A percentile compares a stretch with the other conserved stretches of the same genome.
These are phyloP conservation scores for Jacana jacana DNA, from an alignment of 2,113 vertebrate genomes.

Conservation along the genomic window DNA sequence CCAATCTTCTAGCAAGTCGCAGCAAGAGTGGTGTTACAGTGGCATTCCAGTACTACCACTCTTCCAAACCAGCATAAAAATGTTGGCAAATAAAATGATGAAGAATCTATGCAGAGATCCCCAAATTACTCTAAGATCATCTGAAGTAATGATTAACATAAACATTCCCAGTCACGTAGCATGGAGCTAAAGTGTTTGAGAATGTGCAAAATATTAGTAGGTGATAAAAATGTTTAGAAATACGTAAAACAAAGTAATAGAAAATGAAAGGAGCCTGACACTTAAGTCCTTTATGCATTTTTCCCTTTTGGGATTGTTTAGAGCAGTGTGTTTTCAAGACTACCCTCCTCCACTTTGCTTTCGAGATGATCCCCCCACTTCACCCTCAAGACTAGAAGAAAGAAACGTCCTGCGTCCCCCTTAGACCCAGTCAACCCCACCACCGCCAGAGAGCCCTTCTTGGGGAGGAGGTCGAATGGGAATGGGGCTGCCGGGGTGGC, in stretches of 20 bases:
- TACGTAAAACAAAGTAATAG: neutral
- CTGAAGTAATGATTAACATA: neutral
- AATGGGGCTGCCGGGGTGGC: fast-evolving
- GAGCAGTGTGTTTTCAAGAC: neutral
- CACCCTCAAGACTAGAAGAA: neutral
- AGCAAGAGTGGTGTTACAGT: neutral
- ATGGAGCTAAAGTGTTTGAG: neutral
- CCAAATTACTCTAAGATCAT: neutral
- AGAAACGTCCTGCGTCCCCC: neutral
- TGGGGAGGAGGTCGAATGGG: too few species aligned
- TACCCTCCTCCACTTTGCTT: neutral
- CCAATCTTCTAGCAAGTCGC: neutral
- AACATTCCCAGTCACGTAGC: fast-evolving
- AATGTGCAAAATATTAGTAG: neutral
- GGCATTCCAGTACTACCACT: neutral
- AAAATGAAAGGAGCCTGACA: neutral
- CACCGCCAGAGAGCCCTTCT: neutral
- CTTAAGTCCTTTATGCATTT: neutral
- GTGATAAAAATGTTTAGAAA: neutral
- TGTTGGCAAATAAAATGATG: neutral
- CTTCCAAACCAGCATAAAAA: neutral
- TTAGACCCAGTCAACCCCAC: too few species aligned
- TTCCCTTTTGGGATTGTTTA: neutral
- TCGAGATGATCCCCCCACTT: neutral
- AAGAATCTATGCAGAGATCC: neutral